A percentile compares a stretch with the other conserved stretches of the same genome.
These are phyloP conservation scores for Ectropis crepuscularia DNA, from an alignment of 2,888 invertebrate genomes.

Conservation along the genomic window DNA sequence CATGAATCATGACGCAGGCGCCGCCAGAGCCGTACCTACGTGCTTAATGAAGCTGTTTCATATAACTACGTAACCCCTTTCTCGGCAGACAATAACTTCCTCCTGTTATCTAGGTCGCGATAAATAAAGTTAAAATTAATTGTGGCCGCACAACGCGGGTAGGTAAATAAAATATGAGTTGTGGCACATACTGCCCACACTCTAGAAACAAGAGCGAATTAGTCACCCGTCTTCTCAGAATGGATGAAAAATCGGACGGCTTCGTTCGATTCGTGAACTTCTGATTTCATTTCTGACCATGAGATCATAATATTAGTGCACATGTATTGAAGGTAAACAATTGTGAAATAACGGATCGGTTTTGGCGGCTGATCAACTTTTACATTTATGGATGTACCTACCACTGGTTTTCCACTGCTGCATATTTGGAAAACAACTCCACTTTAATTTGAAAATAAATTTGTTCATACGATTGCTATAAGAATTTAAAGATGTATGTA, in stretches of 20 bases:
- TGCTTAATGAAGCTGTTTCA: conserved; percentile 44
- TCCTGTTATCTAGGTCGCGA: conserved; percentile 44
- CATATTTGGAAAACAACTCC: too few species aligned
- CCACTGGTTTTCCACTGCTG: background rate
- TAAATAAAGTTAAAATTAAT: conserved; percentile 42
- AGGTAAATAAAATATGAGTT: conserved; percentile 39
- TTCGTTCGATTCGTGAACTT: conserved; percentile 13
- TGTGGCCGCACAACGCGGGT: conserved; percentile 34
- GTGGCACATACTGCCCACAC: conserved; percentile 40
- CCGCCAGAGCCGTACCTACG: conserved; percentile 20
- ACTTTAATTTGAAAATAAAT: too few species aligned
- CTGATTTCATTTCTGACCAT: conserved; percentile 20
- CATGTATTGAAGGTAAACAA: conserved; percentile 15
- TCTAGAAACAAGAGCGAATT: conserved; percentile 40
- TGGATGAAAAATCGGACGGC: conserved; percentile 35
- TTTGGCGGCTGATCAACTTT: conserved; percentile 14
- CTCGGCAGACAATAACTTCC: conserved; percentile 58
- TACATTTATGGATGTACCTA: background rate
- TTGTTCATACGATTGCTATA: too few species aligned
- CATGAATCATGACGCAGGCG: conserved; percentile 62
- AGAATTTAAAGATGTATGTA: too few species aligned
- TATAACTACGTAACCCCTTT: conserved; percentile 48
- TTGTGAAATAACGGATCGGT: conserved; percentile 2
- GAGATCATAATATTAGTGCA: conserved; percentile 21
- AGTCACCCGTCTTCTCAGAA: conserved; percentile 41